These are phyloP conservation scores for rabbit (Oryctolagus cuniculus) DNA, from an alignment of 2,113 vertebrate genomes.

Conservation along the genomic window mOryCun1.1 NC_091436.1:87429501-87430000, in stretches of 20 bases:
- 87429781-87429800: not conserved
- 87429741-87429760: not conserved
- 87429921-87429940: constrained; percentile 46
- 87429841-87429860: constrained; percentile 39
- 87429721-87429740: constrained; percentile 47
- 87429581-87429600: too few relatives aligned
- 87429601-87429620: too few relatives aligned
- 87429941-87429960: constrained; percentile 25
- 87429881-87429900: constrained; percentile 17
- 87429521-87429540: too few relatives aligned
- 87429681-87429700: too few relatives aligned
- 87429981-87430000: constrained; percentile 11
- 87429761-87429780: constrained; percentile 31
- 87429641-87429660: too few relatives aligned
- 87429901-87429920: not conserved
- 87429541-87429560: too few relatives aligned
- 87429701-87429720: not conserved
- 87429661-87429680: too few relatives aligned
- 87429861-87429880: not conserved
- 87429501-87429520: too few relatives aligned
- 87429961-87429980: not conserved
- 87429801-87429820: constrained; percentile 35
- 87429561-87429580: too few relatives aligned
- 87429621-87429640: too few relatives aligned
- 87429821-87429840: not conserved